Evolutionary conservation across 2,113 vertebrate genomes (phyloP), one percentile per base, ranked within the genome.

Genomic region (Sturnira hondurensis): DNA sequence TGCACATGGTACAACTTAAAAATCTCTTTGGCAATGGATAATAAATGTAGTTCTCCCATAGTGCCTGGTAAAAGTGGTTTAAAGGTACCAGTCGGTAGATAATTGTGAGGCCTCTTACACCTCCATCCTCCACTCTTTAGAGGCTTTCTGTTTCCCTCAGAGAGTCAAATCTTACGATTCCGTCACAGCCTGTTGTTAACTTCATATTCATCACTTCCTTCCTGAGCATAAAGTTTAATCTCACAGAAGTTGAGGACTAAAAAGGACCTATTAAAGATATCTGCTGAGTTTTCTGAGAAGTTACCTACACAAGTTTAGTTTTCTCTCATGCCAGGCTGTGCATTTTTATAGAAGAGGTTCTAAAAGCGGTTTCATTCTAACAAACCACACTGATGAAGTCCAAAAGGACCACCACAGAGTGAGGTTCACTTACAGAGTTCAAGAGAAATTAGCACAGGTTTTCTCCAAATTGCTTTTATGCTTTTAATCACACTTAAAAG

Each of bases 401-500:
- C 71, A 43, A 78, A 87, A 73, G 47, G n/a, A 85, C n/a, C 65
- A 14, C 36, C 45, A 20, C 76, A 63, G 47, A 80, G 28, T 74
- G 28, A 93, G n/a, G 36, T 76, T 95, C 38, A 76, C n/a, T 78
- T 70, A 13, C 84, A 68, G 91, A 67, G 54, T 84, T 94, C 88
- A 84, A 28, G n/a, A 85, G 17, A 84, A 82, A 63, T 94, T 28
- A 67, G 14, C 41, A 73, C 33, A 63, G 52, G 36, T 92, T 50
- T 76, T 74, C 78, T 86, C 70, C 26, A 56, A 80, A 85, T 80
- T 94, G 43, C 38, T 73, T 81, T 76, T 89, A 52, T 24, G 50
- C 11, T 90, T 90, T 86, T 76, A 90, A 58, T 90, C 24, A 68
- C 43, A 73, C 50, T 95, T 73, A 52, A 73, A 94, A 89, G 31